Percentiles rank a stretch among this genome's conserved stretches.
Evolutionary conservation across 2,888 invertebrate species (phyloP).

Genomic region (Chelonus formosanus): DNA sequence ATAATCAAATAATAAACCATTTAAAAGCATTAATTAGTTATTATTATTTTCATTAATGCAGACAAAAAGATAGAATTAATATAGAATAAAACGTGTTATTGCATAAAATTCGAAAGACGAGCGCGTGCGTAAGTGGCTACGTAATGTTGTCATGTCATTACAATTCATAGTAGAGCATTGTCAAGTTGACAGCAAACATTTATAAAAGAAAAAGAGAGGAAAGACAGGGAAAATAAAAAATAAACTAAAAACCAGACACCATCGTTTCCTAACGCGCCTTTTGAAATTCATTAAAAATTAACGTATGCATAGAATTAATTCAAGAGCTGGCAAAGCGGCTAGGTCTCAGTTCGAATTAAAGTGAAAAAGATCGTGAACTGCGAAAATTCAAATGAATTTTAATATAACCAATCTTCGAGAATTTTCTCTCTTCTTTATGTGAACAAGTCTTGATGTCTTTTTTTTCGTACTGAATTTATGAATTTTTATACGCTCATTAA

Average conservation of each 20-base stretch:
- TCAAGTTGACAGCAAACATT: conserved; percentile 12
- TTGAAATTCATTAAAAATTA: conserved; percentile 61
- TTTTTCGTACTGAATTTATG: conserved; percentile 6
- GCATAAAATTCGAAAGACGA: conserved; percentile 40
- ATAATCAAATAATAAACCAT: too few relatives aligned
- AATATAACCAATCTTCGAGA: conserved; percentile 21
- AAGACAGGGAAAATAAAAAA: conserved; percentile 1
- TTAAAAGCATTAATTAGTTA: too few relatives aligned
- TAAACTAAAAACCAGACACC: not conserved
- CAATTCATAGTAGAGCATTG: conserved; percentile 22
- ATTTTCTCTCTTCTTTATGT: conserved; percentile 1
- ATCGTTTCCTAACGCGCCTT: conserved; percentile 47
- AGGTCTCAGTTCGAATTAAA: conserved; percentile 46
- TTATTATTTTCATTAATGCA: too few relatives aligned
- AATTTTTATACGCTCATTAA: conserved; percentile 12
- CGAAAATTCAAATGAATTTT: conserved; percentile 35
- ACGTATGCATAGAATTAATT: conserved; percentile 60
- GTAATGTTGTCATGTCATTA: conserved; percentile 30
- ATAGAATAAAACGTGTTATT: conserved; percentile 37
- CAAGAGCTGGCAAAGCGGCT: conserved; percentile 61
- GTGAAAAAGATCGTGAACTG: conserved; percentile 23
- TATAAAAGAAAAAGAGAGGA: conserved; percentile 6
- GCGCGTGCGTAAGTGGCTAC: conserved; percentile 41
- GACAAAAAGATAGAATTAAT: not conserved
- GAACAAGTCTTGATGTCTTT: conserved; percentile 27